Evolutionary conservation across 2,113 vertebrate species (phyloP).

Genomic region (Condylura cristata): DNA sequence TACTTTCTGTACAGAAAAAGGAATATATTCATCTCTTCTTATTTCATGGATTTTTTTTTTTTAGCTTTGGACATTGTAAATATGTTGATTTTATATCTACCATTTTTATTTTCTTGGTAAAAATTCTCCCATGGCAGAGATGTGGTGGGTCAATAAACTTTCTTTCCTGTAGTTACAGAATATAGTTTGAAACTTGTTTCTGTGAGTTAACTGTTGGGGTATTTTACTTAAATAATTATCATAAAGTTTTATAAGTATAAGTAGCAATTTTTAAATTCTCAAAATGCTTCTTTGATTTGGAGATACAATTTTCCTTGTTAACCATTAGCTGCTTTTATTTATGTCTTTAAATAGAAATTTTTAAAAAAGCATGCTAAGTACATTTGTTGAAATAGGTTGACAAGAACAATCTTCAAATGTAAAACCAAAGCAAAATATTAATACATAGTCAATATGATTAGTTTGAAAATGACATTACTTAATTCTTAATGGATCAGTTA

Average conservation of each 20-base stretch:
- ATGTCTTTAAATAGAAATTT: neutral
- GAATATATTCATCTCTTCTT: neutral
- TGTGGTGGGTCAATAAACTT: neutral
- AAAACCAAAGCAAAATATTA: neutral
- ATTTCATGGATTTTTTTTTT: neutral
- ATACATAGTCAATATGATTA: neutral
- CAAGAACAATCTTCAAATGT: neutral
- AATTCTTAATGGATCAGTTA: neutral
- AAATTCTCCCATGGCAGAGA: neutral
- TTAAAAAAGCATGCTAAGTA: neutral
- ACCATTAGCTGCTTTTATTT: neutral
- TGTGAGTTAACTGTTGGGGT: neutral
- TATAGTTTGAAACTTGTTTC: neutral
- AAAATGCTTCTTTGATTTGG: neutral
- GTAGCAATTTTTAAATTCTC: neutral
- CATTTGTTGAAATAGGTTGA: neutral
- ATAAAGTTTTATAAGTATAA: neutral
- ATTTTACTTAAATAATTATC: neutral
- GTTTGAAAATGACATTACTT: neutral
- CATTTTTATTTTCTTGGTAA: neutral
- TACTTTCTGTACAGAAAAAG: too few relatives aligned
- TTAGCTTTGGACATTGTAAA: neutral
- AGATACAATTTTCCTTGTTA: neutral
- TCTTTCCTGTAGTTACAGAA: neutral
- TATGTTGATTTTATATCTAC: neutral